Base-by-base conservation (phyloP, 35 echinoderm and acorn worm species). In the Stichopus chloronotus region DNA sequence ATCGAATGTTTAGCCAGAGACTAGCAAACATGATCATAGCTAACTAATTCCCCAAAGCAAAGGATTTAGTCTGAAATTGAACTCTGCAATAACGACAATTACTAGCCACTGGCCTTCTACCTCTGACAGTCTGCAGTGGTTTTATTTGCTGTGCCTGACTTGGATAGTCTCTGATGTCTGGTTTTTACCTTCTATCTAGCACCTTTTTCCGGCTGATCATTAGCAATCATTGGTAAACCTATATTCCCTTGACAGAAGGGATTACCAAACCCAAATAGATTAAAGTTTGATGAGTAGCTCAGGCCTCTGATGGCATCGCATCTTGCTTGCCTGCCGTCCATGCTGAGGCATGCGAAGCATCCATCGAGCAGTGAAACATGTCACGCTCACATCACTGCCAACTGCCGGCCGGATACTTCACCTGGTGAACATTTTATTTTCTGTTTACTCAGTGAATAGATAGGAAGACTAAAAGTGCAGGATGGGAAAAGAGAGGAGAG, bases 231-330 rank as follows among this genome's bases (percentile, higher is more conserved):
- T 74, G 5, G 69, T 74, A 74, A 74, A 74, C 19, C 69, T 74
- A 74, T 74, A 74, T 74, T 74, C 69, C 69, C 69, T 19, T 16
- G 69, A n/a, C 22, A n/a, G 69, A 20, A 74, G 11, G 69, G 13
- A 74, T 74, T 74, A 74, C 69, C 22, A 74, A 74, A 21, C 69
- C 17, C 69, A 74, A 74, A 74, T 74, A 74, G 69, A 74, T 74
- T 74, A 74, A 74, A 74, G 69, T 20, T n/a, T 74, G 69, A 74
- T n/a, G 69, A 74, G 13, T n/a, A 16, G 69, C 69, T n/a, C 69
- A 74, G 69, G 69, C 22, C 17, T 74, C 69, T 74, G 19, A 74
- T n/a, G 19, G 20, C 69, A 19, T 74, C 4, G n/a, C 7, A 14
- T 43, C 30, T 43, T 43, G 30, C 30, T 43, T 43, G 30, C 30